Percentiles rank a stretch among this genome's conserved stretches.
These are phyloP conservation scores for Smutsia temminckii DNA, from an alignment of 2,797 vertebrate genomes.

Conservation along the genomic window DNA sequence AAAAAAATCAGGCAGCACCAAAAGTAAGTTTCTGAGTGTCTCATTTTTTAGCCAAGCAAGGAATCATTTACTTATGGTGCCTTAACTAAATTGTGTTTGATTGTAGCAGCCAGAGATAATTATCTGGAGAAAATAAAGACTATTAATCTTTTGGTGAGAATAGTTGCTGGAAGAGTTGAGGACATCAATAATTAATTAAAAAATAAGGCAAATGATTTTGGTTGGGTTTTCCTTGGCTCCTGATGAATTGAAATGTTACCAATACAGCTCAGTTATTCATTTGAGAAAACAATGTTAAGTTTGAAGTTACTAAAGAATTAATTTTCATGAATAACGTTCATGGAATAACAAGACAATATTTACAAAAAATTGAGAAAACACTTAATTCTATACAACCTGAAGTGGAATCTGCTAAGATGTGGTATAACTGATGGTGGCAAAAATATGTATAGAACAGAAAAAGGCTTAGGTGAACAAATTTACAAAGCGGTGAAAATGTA, in stretches of 20 bases:
- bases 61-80: background rate
- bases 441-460: background rate
- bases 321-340: background rate
- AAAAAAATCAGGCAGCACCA: background rate
- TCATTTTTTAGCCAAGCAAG: conserved; percentile 36
- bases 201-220: conserved; percentile 39
- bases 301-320: conserved; percentile 53
- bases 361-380: background rate
- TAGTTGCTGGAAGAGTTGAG: conserved; percentile 29
- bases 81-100: background rate
- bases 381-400: background rate
- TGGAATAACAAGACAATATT: background rate
- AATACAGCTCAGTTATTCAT: background rate
- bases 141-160: conserved; percentile 50
- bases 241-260: conserved; percentile 49
- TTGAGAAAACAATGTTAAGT: background rate
- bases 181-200: conserved; percentile 57
- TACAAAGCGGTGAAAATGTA: background rate
- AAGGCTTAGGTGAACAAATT: background rate
- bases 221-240: conserved; percentile 56
- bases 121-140: conserved; percentile 63
- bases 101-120: conserved; percentile 31
- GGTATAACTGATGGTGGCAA: background rate
- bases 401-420: background rate
- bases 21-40: background rate